phyloP scores from a whole-genome alignment of 2,797 vertebrate genomes.

The Avahi laniger region DNA sequence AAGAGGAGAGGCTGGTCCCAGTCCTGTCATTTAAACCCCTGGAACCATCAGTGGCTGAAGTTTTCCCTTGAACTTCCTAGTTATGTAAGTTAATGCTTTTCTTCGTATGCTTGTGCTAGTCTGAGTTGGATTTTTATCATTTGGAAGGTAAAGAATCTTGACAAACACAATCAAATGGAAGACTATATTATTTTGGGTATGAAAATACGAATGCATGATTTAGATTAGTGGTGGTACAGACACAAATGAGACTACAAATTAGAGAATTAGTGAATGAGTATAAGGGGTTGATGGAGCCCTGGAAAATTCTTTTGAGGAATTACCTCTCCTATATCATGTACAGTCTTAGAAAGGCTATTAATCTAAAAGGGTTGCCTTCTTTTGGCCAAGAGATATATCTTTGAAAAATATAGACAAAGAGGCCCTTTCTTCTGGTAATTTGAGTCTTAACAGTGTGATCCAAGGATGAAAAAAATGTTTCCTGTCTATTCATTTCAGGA shows the following conservation, averaged over 20 bases:
- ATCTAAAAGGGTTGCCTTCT: background rate
- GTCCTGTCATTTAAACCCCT: background rate
- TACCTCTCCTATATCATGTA: background rate
- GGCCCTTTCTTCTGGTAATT: background rate
- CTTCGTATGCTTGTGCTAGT: background rate
- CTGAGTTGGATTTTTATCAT: background rate
- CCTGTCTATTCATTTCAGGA: background rate
- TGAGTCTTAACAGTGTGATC: background rate
- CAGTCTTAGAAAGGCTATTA: background rate
- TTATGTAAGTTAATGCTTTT: background rate
- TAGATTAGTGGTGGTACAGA: background rate
- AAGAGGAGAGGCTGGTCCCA: background rate
- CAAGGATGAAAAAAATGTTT: background rate
- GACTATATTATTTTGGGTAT: background rate
- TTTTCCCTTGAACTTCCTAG: background rate
- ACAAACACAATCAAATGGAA: background rate
- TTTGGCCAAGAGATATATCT: background rate
- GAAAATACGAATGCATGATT: background rate
- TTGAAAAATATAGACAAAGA: background rate
- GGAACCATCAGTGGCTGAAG: background rate
- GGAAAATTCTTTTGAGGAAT: background rate
- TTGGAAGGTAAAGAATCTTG: background rate
- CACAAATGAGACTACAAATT: background rate
- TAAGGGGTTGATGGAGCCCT: background rate
- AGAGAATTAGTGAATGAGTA: background rate